Conservation (phyloP, 2,888 invertebrate genomes). For the Acanthosepion pharaonis region DNA sequence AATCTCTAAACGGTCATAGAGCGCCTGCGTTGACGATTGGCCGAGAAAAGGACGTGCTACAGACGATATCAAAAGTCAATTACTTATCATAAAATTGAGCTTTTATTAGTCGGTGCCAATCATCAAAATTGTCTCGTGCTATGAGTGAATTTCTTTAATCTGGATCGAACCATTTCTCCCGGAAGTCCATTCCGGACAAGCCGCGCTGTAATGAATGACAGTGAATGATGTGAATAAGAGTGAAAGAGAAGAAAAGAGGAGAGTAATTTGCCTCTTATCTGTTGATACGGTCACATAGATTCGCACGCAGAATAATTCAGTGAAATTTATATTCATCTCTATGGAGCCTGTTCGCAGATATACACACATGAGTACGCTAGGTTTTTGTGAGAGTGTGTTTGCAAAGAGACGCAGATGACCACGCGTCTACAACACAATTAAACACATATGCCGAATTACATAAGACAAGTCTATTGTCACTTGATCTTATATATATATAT, state of each 20-base stretch:
- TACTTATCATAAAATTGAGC: slow-evolving; percentile 14
- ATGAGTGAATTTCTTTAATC: background rate
- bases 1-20: background rate
- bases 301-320: background rate
- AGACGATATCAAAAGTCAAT: slow-evolving; percentile 33
- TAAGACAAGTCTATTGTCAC: background rate
- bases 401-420: background rate
- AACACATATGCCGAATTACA: background rate
- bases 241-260: background rate
- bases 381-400: background rate
- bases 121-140: background rate
- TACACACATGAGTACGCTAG: background rate
- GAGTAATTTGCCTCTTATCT: background rate
- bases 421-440: background rate
- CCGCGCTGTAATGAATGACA: background rate
- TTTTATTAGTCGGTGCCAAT: slow-evolving; percentile 8
- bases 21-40: background rate
- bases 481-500: background rate
- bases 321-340: background rate
- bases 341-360: too few species aligned
- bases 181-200: background rate
- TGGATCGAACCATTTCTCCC: background rate
- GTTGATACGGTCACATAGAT: too few species aligned
- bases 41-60: background rate
- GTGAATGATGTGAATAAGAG: background rate